These are phyloP conservation scores for Drosophila trichaetosa DNA, from an alignment of 2,888 invertebrate genomes.

Conservation along the genomic window DNA sequence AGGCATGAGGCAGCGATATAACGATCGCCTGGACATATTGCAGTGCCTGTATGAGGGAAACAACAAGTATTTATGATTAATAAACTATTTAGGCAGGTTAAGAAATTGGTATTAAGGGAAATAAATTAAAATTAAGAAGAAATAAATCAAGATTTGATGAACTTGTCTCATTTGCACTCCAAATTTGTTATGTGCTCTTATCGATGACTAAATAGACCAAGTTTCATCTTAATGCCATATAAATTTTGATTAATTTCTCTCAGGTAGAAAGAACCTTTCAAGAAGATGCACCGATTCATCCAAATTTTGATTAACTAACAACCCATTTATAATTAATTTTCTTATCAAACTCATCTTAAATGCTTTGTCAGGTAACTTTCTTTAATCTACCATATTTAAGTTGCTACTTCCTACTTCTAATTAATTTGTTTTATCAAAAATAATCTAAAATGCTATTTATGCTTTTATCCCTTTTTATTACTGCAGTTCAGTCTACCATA, in stretches of 20 bases:
- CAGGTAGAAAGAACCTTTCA: background rate
- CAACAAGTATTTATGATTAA: background rate
- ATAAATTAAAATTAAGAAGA: background rate
- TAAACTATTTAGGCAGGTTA: background rate
- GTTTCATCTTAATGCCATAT: background rate
- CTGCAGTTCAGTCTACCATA: background rate
- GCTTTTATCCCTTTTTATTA: background rate
- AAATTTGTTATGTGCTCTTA: background rate
- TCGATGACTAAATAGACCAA: background rate
- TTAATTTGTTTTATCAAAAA: background rate
- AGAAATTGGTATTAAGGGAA: too few species aligned
- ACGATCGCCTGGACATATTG: conserved; percentile 33
- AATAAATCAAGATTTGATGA: background rate
- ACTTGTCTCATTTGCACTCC: background rate
- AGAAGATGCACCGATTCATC: background rate
- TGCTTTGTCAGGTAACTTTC: background rate
- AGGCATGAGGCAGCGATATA: conserved; percentile 43
- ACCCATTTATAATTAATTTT: background rate
- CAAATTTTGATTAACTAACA: background rate
- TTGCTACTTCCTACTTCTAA: background rate
- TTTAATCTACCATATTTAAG: background rate
- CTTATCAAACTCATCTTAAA: background rate
- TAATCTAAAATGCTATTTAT: background rate
- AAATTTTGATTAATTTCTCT: background rate
- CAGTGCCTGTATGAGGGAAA: conserved; percentile 25